These are phyloP conservation scores for Zaprionus capensis DNA, from an alignment of 1,140 invertebrate genomes.

Conservation along the genomic window DNA sequence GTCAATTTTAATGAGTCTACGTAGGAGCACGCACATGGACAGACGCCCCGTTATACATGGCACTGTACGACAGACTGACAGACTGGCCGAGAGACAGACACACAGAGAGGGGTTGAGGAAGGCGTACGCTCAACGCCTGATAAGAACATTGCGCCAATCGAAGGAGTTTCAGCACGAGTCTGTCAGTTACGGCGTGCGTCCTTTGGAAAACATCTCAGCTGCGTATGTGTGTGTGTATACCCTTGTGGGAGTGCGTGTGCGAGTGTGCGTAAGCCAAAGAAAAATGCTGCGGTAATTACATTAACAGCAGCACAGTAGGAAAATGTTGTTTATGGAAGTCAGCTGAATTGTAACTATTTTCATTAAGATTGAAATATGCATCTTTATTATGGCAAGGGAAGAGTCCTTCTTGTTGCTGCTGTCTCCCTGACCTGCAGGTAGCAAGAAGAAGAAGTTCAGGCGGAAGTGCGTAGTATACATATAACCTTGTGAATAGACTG, in stretches of 20 bases:
- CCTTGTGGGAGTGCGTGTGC: background rate
- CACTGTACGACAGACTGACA: conserved; percentile 7
- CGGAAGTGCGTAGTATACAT: background rate
- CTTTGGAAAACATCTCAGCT: conserved; percentile 33
- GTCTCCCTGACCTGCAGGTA: background rate
- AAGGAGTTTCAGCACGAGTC: conserved; percentile 47
- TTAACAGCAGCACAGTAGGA: conserved; percentile 59
- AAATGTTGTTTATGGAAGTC: conserved; percentile 65
- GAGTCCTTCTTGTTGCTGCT: too few relatives aligned
- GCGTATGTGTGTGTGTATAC: conserved; percentile 12
- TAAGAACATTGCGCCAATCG: conserved; percentile 52
- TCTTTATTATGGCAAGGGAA: conserved; percentile 26
- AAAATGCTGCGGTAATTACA: conserved; percentile 77
- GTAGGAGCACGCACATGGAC: conserved; percentile 46
- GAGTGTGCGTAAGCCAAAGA: conserved; percentile 35
- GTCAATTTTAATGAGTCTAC: conserved; percentile 80
- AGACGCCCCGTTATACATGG: conserved; percentile 17
- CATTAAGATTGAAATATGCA: conserved; percentile 76
- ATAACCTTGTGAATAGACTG: background rate
- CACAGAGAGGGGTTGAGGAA: background rate
- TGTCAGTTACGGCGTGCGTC: conserved; percentile 38
- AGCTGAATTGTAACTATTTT: conserved; percentile 69
- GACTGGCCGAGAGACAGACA: conserved; percentile 13
- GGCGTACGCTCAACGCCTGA: conserved; percentile 11
- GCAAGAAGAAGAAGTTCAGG: background rate